Conservation (phyloP, 2,797 vertebrate genomes). For the Hoplostethus mediterraneus region DNA sequence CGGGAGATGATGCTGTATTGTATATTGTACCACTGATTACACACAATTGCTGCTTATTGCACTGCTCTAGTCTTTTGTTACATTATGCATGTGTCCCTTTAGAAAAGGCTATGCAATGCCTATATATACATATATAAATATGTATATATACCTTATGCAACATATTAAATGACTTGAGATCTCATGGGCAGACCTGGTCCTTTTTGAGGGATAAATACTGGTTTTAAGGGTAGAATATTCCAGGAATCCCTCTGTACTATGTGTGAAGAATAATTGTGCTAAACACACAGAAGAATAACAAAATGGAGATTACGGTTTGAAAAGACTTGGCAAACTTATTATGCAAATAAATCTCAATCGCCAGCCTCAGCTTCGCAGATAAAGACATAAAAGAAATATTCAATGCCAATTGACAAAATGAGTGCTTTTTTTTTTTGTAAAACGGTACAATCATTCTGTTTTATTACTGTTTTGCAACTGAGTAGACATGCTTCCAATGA, state of each 20-base stretch:
- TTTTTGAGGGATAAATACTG: not conserved
- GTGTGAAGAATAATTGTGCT: not conserved
- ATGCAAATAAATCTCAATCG: slow-evolving; percentile 42
- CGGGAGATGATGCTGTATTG: not conserved
- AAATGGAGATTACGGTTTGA: not conserved
- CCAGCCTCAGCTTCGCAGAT: slow-evolving; percentile 12
- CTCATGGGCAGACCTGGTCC: slow-evolving; percentile 24
- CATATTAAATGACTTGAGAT: slow-evolving; percentile 36
- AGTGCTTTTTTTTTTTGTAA: slow-evolving; percentile 31
- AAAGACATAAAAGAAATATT: not conserved
- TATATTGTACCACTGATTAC: not conserved
- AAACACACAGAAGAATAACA: not conserved
- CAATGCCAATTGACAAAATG: slow-evolving; percentile 16
- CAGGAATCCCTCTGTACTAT: no score
- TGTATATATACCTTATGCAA: slow-evolving; percentile 46
- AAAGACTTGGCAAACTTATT: slow-evolving; percentile 18
- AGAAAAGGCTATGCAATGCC: slow-evolving; percentile 50
- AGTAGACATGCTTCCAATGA: slow-evolving; percentile 48
- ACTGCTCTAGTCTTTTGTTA: slow-evolving; percentile 16
- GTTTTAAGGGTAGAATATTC: no score
- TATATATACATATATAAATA: slow-evolving; percentile 14
- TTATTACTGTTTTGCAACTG: slow-evolving; percentile 57
- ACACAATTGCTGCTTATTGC: slow-evolving; percentile 25
- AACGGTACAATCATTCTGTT: slow-evolving; percentile 59
- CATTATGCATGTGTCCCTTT: slow-evolving; percentile 46